Conservation (phyloP, 2,888 invertebrate genomes). For the Himalopsyche kuldschensis region DNA sequence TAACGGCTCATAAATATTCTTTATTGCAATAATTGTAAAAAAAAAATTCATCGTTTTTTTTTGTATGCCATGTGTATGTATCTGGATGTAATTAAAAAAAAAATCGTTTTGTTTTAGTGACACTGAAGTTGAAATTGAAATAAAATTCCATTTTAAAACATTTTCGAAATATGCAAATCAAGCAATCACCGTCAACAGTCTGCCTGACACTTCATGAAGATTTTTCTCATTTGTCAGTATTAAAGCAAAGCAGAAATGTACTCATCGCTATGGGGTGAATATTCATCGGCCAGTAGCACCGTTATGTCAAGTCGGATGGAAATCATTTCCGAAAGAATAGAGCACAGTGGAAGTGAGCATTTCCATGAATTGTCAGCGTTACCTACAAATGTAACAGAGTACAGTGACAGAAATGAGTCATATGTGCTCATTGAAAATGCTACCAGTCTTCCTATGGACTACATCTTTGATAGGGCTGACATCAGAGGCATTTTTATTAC, state of each 20-base stretch:
- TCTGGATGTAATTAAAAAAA: too few relatives aligned
- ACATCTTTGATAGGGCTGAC: slow-evolving; percentile 75
- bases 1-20: too few relatives aligned
- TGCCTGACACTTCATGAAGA: background rate
- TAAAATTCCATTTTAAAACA: too few relatives aligned
- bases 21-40: too few relatives aligned
- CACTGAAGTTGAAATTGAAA: too few relatives aligned
- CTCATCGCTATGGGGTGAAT: background rate
- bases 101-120: too few relatives aligned
- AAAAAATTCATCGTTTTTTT: too few relatives aligned
- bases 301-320: background rate
- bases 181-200: background rate
- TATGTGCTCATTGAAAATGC: background rate
- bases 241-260: background rate
- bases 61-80: too few relatives aligned
- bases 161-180: background rate
- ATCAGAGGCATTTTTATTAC: slow-evolving; percentile 74
- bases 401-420: background rate
- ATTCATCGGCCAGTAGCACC: background rate
- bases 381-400: background rate
- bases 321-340: background rate
- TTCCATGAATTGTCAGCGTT: background rate
- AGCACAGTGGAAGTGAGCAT: background rate
- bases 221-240: background rate
- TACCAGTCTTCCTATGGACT: slow-evolving; percentile 53